Base-by-base conservation (phyloP, 2,113 vertebrate species). In the Cairina moschata region DNA sequence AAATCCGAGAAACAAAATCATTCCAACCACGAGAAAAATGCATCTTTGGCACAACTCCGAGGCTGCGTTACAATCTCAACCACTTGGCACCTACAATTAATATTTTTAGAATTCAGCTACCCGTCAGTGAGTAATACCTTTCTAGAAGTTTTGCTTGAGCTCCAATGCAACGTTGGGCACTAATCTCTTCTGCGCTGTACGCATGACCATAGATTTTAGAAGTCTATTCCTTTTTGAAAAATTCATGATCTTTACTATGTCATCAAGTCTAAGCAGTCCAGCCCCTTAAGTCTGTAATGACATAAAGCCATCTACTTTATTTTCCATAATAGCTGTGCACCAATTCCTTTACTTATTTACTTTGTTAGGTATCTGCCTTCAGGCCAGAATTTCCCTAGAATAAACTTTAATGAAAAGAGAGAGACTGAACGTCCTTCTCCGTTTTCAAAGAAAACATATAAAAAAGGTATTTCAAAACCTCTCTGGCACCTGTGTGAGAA, bases 351-450 rank as follows among this genome's bases (percentile, higher is more conserved):
- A 60, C 31, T 80, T 93, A 59, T 23, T 60, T 93, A 21, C 38
- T 88, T 93, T 83, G 52, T 76, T 80, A 95, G 38, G n/a, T 55
- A 78, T 34, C 63, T 88, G 59, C 69, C 69, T 86, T 88, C 76
- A 92, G 82, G 63, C 55, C 55, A 94, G 92, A 93, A 90, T 94
- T 71, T 72, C 60, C 56, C 48, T 56, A 40, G 42, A 83, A 88
- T 32, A 67, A 86, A 84, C 48, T 88, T 75, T 17, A 71, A 59
- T 42, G 34, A 83, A 95, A 34, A 81, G 52, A 87, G 80, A 86
- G 8, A 76, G 78, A 72, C 48, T 13, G 13, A 56, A 65, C 0
- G 1, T 54, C 44, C 26, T 86, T 60, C 68, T 67, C 60, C 32
- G 63, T 62, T 81, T 86, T 62, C 44, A 68, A 78, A 93, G 81